These are phyloP conservation scores for Fopius arisanus DNA, from an alignment of 1,140 invertebrate species.

Conservation along the genomic window DNA sequence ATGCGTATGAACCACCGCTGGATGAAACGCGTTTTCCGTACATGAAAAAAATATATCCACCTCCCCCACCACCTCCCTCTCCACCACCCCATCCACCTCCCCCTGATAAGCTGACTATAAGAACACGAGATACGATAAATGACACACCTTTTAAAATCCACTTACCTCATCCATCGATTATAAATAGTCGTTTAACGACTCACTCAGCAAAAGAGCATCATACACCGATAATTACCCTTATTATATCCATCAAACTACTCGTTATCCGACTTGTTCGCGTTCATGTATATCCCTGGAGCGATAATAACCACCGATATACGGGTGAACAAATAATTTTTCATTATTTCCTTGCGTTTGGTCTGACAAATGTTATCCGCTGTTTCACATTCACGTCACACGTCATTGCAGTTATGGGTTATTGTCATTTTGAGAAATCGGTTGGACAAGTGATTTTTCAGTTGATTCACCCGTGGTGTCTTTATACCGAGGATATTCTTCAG, in stretches of 20 bases:
- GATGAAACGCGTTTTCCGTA: conserved; percentile 58
- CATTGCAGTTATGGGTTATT: conserved; percentile 32
- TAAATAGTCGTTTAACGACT: background rate
- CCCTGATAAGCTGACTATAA: background rate
- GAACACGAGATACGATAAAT: background rate
- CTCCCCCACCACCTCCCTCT: background rate
- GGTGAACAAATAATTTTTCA: background rate
- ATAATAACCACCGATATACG: background rate
- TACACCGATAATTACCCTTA: background rate
- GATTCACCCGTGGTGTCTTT: background rate
- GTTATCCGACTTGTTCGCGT: background rate
- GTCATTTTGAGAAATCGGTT: too few relatives aligned
- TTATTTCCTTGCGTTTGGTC: background rate
- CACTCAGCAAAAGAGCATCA: background rate
- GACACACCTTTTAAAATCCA: background rate
- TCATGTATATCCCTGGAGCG: background rate
- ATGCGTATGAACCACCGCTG: conserved; percentile 61
- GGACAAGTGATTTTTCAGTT: too few relatives aligned
- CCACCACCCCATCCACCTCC: background rate
- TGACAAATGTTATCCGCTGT: background rate
- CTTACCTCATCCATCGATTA: background rate
- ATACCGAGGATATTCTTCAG: conserved; percentile 52
- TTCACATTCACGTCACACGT: background rate
- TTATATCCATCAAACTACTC: background rate
- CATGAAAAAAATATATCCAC: background rate